Percentiles rank a stretch among this genome's conserved stretches.
Evolutionary conservation across 1,140 invertebrate species (phyloP).

Genomic region (Homarus americanus): DNA sequence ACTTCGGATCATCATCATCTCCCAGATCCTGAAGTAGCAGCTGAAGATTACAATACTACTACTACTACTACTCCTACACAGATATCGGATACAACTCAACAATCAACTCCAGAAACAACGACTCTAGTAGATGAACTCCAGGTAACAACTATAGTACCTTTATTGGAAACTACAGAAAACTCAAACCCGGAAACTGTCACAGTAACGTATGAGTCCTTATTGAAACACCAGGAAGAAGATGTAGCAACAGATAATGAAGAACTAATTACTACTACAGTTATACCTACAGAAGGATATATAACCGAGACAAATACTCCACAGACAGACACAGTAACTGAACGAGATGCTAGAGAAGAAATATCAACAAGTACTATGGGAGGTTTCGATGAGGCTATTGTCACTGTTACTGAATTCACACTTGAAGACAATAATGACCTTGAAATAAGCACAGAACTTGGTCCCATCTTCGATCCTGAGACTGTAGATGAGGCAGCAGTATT

Average conservation of each 20-base stretch:
- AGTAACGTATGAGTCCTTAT: conserved; percentile 15
- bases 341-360: neutral
- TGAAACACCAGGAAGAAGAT: conserved; percentile 20
- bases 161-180: conserved; percentile 9
- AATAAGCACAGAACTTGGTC: conserved; percentile 35
- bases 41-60: conserved; percentile 10
- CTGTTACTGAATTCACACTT: neutral
- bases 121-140: no score
- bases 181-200: neutral
- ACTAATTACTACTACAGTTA: conserved; percentile 17
- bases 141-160: no score
- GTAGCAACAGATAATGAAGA: conserved; percentile 20
- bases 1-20: neutral
- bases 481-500: neutral
- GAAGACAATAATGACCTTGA: conserved; percentile 17
- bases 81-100: conserved; percentile 3
- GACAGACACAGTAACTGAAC: conserved; percentile 22
- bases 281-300: neutral
- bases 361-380: conserved; percentile 5
- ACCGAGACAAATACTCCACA: conserved; percentile 36
- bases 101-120: conserved; percentile 8
- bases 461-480: neutral
- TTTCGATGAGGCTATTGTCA: neutral
- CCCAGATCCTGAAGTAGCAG: neutral
- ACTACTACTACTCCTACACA: no score